Base-by-base conservation (phyloP, 1,140 invertebrate genomes). In the Stegodyphus dumicola region DNA sequence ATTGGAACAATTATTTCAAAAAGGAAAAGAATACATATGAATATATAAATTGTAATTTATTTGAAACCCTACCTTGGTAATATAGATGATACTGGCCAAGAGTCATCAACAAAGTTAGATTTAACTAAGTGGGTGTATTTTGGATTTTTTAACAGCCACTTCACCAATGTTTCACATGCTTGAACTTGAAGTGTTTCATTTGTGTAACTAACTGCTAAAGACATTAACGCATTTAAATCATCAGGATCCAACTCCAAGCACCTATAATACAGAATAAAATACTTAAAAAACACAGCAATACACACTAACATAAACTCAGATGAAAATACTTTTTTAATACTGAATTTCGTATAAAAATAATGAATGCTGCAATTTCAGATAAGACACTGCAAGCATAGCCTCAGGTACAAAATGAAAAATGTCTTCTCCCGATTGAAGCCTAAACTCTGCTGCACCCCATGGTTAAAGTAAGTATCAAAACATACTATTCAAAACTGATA, bases 131-230 rank as follows among this genome's bases (percentile, higher is more conserved):
- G 93, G 85, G 92, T 92, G 89, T 98, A 99, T 90, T 95, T 95
- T 2, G 95, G 94, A 91, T 97, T 96, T 86, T 93, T 92, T 87
- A 93, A 92, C n/a, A 99, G 90, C 97, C 97, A 99, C 85, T 94
- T 93, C 87, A 91, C 89, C 10, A 94, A 89, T 10, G 92, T 89
- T 71, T 92, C 89, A 86, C 92, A 92, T 11, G 93, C 93, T 88
- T 93, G 91, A 6, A 90, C 89, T 71, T 92, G 92, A 86, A 92
- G 90, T 5, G 92, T 92, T 90, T 99, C 98, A 92, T 99, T 99
- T 6, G 98, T 98, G 88, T 97, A 98, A 87, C 96, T 96, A 10
- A 97, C 95, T 64, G 97, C 96, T 75, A 99, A 91, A 6, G 95
- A 93, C 93, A 99, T 96, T 33, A 98, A 92, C 0, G 97, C 97